Evolutionary conservation across 2,888 invertebrate genomes (phyloP).

Genomic region (Anarsia innoxiella): DNA sequence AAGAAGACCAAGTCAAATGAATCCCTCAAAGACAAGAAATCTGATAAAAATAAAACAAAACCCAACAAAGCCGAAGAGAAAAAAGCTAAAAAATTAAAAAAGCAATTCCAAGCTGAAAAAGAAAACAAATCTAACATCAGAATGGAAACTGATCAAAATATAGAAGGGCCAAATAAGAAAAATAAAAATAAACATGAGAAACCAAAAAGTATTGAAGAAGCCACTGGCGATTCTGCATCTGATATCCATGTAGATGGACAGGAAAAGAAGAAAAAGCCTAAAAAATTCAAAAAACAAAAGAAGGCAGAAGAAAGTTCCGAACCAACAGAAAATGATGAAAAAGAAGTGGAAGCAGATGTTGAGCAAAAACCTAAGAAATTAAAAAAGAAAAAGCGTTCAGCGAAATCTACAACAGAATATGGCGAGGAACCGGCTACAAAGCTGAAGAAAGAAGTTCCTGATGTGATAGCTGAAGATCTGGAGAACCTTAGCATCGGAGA

Average conservation of each 20-base stretch:
- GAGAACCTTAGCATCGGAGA: slow-evolving; percentile 57
- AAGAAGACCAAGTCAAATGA: slow-evolving; percentile 54
- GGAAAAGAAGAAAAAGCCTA: slow-evolving; percentile 27
- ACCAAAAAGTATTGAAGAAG: slow-evolving; percentile 10
- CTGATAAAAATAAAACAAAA: slow-evolving; percentile 18
- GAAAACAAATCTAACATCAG: slow-evolving; percentile 26
- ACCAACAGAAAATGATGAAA: slow-evolving; percentile 19
- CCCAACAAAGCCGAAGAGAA: slow-evolving; percentile 19
- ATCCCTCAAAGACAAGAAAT: slow-evolving; percentile 20
- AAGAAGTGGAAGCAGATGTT: slow-evolving; percentile 15
- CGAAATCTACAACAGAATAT: slow-evolving; percentile 14
- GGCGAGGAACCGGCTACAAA: slow-evolving; percentile 40
- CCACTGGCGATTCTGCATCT: slow-evolving; percentile 11
- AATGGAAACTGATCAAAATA: slow-evolving; percentile 18
- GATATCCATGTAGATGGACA: slow-evolving; percentile 8
- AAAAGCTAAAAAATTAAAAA: slow-evolving; percentile 22
- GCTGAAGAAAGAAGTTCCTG: slow-evolving; percentile 37
- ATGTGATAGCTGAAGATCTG: slow-evolving; percentile 43
- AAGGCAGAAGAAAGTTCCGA: slow-evolving; percentile 19
- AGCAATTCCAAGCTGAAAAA: slow-evolving; percentile 26
- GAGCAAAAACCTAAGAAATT: slow-evolving; percentile 26
- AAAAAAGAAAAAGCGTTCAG: slow-evolving; percentile 31
- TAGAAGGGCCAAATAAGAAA: slow-evolving; percentile 20
- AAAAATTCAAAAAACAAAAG: slow-evolving; percentile 29
- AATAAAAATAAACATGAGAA: slow-evolving; percentile 17